Conservation (phyloP, 1,140 invertebrate species). For the Homalodisca vitripennis region DNA sequence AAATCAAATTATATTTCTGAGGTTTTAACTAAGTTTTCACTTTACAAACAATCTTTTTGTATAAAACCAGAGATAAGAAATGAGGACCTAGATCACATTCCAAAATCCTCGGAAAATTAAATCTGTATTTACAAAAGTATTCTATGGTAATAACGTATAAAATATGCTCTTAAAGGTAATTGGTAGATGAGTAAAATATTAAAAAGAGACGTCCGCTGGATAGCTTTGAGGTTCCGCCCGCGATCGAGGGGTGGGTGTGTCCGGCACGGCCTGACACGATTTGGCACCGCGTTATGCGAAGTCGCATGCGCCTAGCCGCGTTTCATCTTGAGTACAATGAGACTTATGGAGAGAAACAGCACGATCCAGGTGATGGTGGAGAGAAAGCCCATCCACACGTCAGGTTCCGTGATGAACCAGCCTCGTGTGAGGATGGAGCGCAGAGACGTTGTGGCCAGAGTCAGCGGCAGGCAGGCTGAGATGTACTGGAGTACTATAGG, state of each 20-base stretch:
- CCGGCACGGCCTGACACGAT: background rate
- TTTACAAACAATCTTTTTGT: no score
- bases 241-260: background rate
- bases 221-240: background rate
- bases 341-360: slow-evolving; percentile 75
- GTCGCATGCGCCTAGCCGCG: slow-evolving; percentile 59
- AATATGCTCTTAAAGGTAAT: background rate
- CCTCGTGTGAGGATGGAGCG: slow-evolving; percentile 84
- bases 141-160: background rate
- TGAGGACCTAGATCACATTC: no score
- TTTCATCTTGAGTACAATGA: slow-evolving; percentile 78
- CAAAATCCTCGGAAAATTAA: no score
- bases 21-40: no score
- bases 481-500: slow-evolving; percentile 73
- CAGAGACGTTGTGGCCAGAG: slow-evolving; percentile 90
- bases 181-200: slow-evolving; percentile 9
- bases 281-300: slow-evolving; percentile 17
- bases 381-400: slow-evolving; percentile 84
- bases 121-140: background rate
- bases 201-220: background rate
- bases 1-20: no score
- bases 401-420: slow-evolving; percentile 72
- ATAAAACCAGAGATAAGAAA: no score
- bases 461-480: slow-evolving; percentile 80
- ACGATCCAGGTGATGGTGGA: slow-evolving; percentile 82